Evolutionary conservation across 2,797 vertebrate species (phyloP).

Genomic region (Acanthopagrus latus): DNA sequence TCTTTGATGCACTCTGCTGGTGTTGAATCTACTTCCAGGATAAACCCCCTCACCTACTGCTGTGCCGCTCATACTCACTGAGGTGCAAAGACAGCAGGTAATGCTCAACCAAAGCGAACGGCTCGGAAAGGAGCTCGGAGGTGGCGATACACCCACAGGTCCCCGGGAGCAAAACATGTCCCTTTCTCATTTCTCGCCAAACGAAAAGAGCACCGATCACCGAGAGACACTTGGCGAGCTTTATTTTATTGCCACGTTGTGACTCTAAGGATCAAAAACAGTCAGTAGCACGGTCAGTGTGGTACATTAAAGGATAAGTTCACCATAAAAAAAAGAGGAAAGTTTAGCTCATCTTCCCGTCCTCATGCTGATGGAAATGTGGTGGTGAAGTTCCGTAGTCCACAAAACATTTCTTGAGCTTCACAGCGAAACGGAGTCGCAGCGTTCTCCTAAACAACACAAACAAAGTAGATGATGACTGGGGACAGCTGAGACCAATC

Average conservation of each 20-base stretch:
- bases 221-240: neutral
- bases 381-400: too few species aligned
- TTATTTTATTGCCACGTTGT: conserved; percentile 27
- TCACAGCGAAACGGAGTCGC: too few species aligned
- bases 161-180: conserved; percentile 48
- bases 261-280: conserved; percentile 7
- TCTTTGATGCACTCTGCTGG: conserved; percentile 60
- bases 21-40: conserved; percentile 66
- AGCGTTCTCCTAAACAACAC: too few species aligned
- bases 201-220: conserved; percentile 34
- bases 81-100: conserved; percentile 70
- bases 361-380: too few species aligned
- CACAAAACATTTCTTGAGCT: too few species aligned
- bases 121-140: conserved; percentile 43
- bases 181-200: conserved; percentile 45
- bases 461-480: too few species aligned
- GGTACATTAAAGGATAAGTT: neutral
- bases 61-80: conserved; percentile 59
- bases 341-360: too few species aligned
- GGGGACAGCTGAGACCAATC: too few species aligned
- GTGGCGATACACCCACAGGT: conserved; percentile 38
- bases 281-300: neutral
- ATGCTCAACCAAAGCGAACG: conserved; percentile 56
- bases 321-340: too few species aligned
- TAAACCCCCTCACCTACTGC: conserved; percentile 70